These are phyloP conservation scores for Dendrophyllia cribrosa DNA, from an alignment of 64 coral and sea anemone genomes.

Conservation along the genomic window DNA sequence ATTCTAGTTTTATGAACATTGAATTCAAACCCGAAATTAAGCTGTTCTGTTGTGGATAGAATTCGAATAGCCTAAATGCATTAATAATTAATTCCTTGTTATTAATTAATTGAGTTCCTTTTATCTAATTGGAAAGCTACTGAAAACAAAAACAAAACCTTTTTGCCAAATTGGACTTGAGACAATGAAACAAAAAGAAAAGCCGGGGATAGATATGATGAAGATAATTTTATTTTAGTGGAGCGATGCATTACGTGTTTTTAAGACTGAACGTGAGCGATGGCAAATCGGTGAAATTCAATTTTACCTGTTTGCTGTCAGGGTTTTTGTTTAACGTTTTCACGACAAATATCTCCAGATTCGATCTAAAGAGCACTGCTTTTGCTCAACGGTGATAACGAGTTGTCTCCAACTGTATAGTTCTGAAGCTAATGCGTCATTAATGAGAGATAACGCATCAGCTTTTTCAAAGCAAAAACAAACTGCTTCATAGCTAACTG, in stretches of 20 bases:
- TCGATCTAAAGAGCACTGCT: too few species aligned
- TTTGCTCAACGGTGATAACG: too few species aligned
- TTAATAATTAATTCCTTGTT: slow-evolving; percentile 30
- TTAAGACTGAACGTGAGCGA: background rate
- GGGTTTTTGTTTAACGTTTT: too few species aligned
- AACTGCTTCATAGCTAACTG: background rate
- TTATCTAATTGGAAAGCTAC: background rate
- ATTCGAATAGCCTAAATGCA: background rate
- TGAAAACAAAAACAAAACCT: background rate
- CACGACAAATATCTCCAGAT: too few species aligned
- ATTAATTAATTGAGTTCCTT: background rate
- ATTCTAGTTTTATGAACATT: too few species aligned
- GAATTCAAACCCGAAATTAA: too few species aligned
- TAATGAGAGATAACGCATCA: background rate
- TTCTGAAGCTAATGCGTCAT: too few species aligned
- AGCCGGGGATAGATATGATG: too few species aligned
- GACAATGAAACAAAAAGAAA: too few species aligned
- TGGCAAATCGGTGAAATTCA: background rate
- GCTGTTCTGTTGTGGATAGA: background rate
- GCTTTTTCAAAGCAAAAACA: background rate
- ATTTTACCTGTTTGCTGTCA: background rate
- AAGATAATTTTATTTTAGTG: too few species aligned
- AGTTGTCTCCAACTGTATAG: too few species aligned
- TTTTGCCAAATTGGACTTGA: background rate
- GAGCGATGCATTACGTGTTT: too few species aligned